phyloP scores from a whole-genome alignment of 1,140 invertebrate genomes.

The Octopus bimaculoides region DNA sequence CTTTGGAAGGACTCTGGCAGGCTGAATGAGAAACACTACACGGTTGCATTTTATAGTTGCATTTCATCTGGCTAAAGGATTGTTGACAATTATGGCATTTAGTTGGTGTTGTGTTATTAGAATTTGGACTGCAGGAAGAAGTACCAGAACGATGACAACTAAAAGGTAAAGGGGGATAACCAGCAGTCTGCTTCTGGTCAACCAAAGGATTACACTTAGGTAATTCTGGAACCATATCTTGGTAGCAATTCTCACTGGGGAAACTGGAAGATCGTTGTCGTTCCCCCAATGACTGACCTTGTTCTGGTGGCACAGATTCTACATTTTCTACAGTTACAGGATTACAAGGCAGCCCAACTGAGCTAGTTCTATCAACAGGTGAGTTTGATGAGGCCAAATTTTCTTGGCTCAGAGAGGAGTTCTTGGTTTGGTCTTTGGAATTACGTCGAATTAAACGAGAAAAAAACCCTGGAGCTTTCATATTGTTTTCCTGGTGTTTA shows the following conservation, averaged over 20 bases:
- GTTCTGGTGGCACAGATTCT: background rate
- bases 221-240: conserved; percentile 28
- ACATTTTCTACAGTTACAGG: background rate
- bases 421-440: conserved; percentile 41
- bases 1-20: background rate
- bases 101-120: too few relatives aligned
- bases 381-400: conserved; percentile 31
- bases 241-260: conserved; percentile 46
- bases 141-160: too few relatives aligned
- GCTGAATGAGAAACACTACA: background rate
- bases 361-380: background rate
- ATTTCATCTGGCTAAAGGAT: too few relatives aligned
- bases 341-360: background rate
- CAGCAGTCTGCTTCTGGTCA: background rate
- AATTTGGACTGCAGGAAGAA: too few relatives aligned
- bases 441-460: conserved; percentile 45
- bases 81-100: too few relatives aligned
- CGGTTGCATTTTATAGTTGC: too few relatives aligned
- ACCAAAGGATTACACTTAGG: background rate
- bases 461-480: conserved; percentile 42
- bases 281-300: conserved; percentile 9
- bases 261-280: conserved; percentile 46
- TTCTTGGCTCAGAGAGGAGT: conserved; percentile 41
- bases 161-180: too few relatives aligned
- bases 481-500: conserved; percentile 19